Percentiles rank a stretch among this genome's conserved stretches.
Evolutionary conservation across 2,113 vertebrate species (phyloP).

Genomic region (Motacilla alba): DNA sequence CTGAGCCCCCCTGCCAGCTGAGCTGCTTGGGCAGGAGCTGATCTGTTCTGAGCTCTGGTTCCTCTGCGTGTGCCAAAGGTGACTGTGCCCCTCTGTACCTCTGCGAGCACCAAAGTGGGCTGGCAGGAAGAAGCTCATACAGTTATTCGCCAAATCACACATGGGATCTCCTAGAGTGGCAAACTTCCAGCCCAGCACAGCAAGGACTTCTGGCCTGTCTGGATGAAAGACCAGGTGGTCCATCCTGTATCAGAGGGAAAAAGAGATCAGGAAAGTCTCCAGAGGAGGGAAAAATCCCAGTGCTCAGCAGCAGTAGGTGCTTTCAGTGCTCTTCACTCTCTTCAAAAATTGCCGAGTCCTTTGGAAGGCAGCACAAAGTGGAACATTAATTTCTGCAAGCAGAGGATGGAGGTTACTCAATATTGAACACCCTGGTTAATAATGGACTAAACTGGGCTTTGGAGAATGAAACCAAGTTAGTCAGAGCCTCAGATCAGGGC

Average conservation of each 20-base stretch:
- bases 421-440: neutral
- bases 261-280: neutral
- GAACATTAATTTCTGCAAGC: neutral
- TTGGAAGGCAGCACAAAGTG: neutral
- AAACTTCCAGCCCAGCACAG: constrained; percentile 82
- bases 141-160: constrained; percentile 78
- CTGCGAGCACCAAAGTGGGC: constrained; percentile 54
- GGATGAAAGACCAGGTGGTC: constrained; percentile 83
- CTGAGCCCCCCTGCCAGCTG: neutral
- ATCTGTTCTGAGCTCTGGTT: neutral
- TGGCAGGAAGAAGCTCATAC: constrained; percentile 74
- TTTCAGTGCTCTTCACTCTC: neutral
- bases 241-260: constrained; percentile 69
- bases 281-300: neutral
- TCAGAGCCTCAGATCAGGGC: neutral
- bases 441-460: neutral
- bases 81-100: constrained; percentile 68
- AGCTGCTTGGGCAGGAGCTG: neutral
- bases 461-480: neutral
- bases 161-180: constrained; percentile 82
- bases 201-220: constrained; percentile 75
- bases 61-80: neutral
- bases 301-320: neutral
- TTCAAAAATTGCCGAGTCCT: neutral
- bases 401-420: neutral